Evolutionary conservation across 2,113 vertebrate genomes (phyloP).

Genomic region (Strix uralensis): DNA sequence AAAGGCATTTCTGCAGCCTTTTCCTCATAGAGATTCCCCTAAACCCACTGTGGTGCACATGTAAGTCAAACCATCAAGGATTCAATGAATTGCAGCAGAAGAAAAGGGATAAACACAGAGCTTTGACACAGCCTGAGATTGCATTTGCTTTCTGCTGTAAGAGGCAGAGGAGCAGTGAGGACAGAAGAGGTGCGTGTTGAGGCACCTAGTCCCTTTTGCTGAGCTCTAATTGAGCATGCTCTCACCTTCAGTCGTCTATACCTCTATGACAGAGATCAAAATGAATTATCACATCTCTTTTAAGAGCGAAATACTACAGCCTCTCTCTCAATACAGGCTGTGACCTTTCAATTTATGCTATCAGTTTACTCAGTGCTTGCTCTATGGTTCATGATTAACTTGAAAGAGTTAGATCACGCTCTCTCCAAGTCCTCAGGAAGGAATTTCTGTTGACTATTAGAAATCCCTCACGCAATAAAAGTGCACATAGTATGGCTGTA

Average conservation of each 20-base stretch:
- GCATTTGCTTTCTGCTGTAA: neutral
- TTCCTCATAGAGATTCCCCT: neutral
- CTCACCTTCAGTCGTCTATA: neutral
- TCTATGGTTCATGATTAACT: slow-evolving; percentile 55
- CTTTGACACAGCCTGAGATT: neutral
- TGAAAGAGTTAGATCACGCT: slow-evolving; percentile 33
- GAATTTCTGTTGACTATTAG: slow-evolving; percentile 43
- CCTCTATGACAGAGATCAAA: neutral
- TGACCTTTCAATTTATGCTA: slow-evolving; percentile 56
- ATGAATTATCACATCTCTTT: slow-evolving; percentile 12
- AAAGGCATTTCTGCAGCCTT: neutral
- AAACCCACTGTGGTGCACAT: neutral
- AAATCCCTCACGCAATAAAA: slow-evolving; percentile 42
- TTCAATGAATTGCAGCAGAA: rapidly evolving
- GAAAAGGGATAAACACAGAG: neutral
- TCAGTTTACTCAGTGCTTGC: slow-evolving; percentile 44
- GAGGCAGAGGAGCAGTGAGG: neutral
- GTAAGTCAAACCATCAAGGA: neutral
- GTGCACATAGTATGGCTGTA: neutral
- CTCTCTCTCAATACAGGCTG: slow-evolving; percentile 2
- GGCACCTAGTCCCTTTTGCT: neutral
- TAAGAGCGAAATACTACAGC: neutral
- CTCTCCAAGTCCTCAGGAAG: neutral
- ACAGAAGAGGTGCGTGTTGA: rapidly evolving
- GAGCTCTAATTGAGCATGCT: neutral